These are phyloP conservation scores for Sternarchorhynchus goeldii DNA, from an alignment of 2,797 vertebrate species.

Conservation along the genomic window DNA sequence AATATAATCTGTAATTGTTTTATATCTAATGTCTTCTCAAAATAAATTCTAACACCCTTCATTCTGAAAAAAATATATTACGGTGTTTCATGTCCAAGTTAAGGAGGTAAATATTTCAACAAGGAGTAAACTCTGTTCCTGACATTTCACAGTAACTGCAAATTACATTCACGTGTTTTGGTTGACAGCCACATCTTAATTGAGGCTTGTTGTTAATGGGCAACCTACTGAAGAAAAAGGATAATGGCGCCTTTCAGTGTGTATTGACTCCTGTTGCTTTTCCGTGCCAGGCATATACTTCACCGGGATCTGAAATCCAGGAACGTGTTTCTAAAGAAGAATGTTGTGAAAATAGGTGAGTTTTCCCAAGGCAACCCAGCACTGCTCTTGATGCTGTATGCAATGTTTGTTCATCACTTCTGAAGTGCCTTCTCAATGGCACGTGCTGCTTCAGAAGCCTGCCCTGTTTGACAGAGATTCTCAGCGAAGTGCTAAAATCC, in stretches of 20 bases:
- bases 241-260: slow-evolving; percentile 32
- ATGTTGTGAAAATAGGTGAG: slow-evolving; percentile 88
- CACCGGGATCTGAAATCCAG: slow-evolving; percentile 88
- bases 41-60: no score
- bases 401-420: slow-evolving; percentile 38
- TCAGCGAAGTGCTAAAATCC: slow-evolving; percentile 6
- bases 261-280: slow-evolving; percentile 47
- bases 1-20: no score
- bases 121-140: no score
- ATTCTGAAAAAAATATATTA: no score
- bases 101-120: no score
- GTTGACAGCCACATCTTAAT: not conserved
- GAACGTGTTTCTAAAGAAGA: slow-evolving; percentile 87
- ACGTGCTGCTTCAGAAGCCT: not conserved
- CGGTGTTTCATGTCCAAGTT: no score
- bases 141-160: no score
- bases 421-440: slow-evolving; percentile 20
- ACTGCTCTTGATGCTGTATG: slow-evolving; percentile 5
- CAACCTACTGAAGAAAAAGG: not conserved
- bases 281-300: slow-evolving; percentile 78
- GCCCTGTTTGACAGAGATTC: not conserved
- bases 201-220: slow-evolving; percentile 3
- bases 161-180: not conserved
- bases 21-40: no score
- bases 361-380: not conserved